These are phyloP conservation scores for Drosophila rubida DNA, from an alignment of 2,888 invertebrate species.

Conservation along the genomic window DNA sequence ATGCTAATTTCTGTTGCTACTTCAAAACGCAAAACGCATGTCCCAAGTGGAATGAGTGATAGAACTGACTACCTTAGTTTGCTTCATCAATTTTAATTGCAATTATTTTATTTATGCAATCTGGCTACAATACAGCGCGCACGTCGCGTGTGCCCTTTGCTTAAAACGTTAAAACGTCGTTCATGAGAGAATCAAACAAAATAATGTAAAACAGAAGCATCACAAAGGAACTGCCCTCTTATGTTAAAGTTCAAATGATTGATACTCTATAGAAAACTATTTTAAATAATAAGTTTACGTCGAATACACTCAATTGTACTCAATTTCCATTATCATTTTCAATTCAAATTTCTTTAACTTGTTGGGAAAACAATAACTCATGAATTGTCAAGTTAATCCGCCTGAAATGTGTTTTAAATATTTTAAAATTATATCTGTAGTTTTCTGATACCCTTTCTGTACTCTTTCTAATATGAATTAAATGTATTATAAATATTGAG, in stretches of 20 bases:
- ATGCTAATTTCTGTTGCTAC: conserved; percentile 33
- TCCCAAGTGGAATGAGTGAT: conserved; percentile 19
- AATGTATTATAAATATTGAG: too few relatives aligned
- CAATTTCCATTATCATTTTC: too few relatives aligned
- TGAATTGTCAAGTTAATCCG: too few relatives aligned
- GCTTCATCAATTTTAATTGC: conserved; percentile 46
- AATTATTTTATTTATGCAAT: conserved; percentile 47
- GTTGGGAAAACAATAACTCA: too few relatives aligned
- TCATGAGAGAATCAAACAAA: conserved; percentile 27
- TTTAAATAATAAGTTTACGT: background rate
- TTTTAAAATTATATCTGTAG: too few relatives aligned
- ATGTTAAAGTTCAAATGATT: conserved; percentile 10
- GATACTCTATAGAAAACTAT: conserved; percentile 2
- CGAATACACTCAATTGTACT: too few relatives aligned
- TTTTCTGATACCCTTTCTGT: too few relatives aligned
- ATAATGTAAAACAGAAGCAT: background rate
- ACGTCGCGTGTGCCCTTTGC: conserved; percentile 39
- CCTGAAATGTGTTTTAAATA: too few relatives aligned
- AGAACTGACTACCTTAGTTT: conserved; percentile 22
- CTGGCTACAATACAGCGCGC: conserved; percentile 9
- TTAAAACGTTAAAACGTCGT: conserved; percentile 19
- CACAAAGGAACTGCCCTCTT: background rate
- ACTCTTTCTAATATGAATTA: too few relatives aligned
- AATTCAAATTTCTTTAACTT: too few relatives aligned
- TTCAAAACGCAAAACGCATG: conserved; percentile 34